Evolutionary conservation across 53 echinoderm and acorn worm genomes (phyloP).

Genomic region (Echinometra lucunter): DNA sequence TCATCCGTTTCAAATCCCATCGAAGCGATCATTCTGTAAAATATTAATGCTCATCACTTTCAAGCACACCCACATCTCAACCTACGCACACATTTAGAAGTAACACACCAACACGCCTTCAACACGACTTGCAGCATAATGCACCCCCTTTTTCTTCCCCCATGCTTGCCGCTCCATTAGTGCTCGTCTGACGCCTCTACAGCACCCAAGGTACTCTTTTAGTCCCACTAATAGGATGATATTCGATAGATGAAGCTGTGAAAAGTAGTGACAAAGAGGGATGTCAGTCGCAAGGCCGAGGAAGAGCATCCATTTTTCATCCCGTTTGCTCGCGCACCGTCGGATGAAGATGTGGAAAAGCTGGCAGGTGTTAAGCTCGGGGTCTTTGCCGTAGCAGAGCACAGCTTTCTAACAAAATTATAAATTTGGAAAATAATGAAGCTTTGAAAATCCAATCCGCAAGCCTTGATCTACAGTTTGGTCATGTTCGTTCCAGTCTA

Average conservation of each 20-base stretch:
- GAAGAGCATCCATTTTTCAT: constrained; percentile 65
- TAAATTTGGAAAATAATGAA: background rate
- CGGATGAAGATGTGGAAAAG: constrained; percentile 67
- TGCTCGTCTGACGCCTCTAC: constrained; percentile 63
- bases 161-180: constrained; percentile 63
- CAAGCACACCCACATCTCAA: constrained; percentile 47
- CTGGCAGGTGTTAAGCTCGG: constrained; percentile 65
- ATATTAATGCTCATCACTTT: constrained; percentile 49
- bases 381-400: background rate
- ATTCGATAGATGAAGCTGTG: constrained; percentile 71
- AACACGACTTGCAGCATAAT: constrained; percentile 37
- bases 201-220: constrained; percentile 66
- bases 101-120: constrained; percentile 13
- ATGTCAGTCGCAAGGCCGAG: constrained; percentile 54
- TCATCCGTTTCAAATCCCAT: constrained; percentile 40
- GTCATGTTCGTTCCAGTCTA: too few relatives aligned
- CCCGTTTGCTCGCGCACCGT: constrained; percentile 41
- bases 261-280: constrained; percentile 66
- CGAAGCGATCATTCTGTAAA: constrained; percentile 47
- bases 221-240: constrained; percentile 68
- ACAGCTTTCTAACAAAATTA: background rate
- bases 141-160: constrained; percentile 27
- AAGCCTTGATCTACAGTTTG: background rate
- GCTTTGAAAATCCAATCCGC: background rate
- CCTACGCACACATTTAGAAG: constrained; percentile 22